Base-by-base conservation (phyloP, 2,888 invertebrate species). In the Mythimna vitellina region DNA sequence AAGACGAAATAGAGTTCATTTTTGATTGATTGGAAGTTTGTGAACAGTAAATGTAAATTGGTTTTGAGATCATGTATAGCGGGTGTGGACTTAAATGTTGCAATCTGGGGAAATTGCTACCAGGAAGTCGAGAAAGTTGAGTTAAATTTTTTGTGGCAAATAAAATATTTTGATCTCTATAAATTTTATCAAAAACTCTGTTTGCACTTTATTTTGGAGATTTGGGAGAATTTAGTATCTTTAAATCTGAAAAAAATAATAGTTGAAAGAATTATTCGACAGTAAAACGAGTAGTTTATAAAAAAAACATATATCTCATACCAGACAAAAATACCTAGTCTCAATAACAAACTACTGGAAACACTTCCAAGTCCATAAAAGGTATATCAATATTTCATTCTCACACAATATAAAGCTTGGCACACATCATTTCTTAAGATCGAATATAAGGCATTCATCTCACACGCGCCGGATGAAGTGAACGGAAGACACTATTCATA, bases 51-150 rank as follows among this genome's bases (percentile, higher is more conserved):
- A 81, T 65, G 20, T 70, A 76, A 73, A 38, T 70, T 85, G 71
- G 83, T 73, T 70, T 62, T 66, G 25, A 46, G 25, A 20, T 25
- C 74, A 78, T 71, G 82, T 81, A 82, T 85, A 88, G 86, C 85
- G 82, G 84, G 80, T 86, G 82, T 78, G 84, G 74, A 82, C 79
- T 86, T 88, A 87, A 88, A 89, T 86, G 83, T 88, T 70, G 87
- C 86, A 88, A 89, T 88, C 88, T 86, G 85, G 75, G 86, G 82
- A 91, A 92, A 93, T 91, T 87, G 87, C 87, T 91, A 89, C 91
- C 86, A 81, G 88, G 91, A 92, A 90, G 79, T 81, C 35, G 78
- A 78, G 85, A 87, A 78, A 80, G 75, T 80, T 68, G 22, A 57
- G 60, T 57, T 64, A 77, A 5, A 49, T 38, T 61, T 73, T 84